These are phyloP conservation scores for Dioctria rufipes DNA, from an alignment of 2,888 invertebrate species.

Conservation along the genomic window DNA sequence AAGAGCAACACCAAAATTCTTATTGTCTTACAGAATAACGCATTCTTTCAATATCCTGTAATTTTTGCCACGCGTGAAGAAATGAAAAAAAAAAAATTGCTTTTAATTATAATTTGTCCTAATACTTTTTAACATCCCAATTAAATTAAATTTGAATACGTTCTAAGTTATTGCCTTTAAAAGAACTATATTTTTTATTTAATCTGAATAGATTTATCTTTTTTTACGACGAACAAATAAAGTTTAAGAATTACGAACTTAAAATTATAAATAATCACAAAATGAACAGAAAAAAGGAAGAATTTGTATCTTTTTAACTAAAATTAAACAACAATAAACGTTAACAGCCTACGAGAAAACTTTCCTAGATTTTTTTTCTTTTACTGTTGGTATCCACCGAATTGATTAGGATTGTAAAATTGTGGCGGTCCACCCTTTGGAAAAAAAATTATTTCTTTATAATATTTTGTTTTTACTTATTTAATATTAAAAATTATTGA, in stretches of 20 bases:
- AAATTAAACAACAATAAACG: conserved; percentile 47
- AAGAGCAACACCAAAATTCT: background rate
- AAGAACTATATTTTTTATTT: background rate
- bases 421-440: conserved; percentile 62
- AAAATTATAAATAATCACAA: conserved; percentile 38
- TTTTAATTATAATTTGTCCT: conserved; percentile 5
- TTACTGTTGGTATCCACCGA: conserved; percentile 60
- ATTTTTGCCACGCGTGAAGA: too few species aligned
- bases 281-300: conserved; percentile 23
- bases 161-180: background rate
- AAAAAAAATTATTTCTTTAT: conserved; percentile 36
- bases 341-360: conserved; percentile 21
- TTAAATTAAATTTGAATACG: conserved; percentile 1
- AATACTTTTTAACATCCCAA: conserved; percentile 32
- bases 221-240: conserved; percentile 12
- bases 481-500: too few species aligned
- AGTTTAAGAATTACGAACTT: conserved; percentile 18
- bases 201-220: conserved; percentile 21
- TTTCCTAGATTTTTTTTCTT: conserved; percentile 38
- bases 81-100: too few species aligned
- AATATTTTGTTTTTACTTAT: background rate
- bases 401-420: conserved; percentile 64
- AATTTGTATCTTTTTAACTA: conserved; percentile 44
- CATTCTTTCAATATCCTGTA: background rate
- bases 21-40: background rate